Evolutionary conservation across 2,113 vertebrate species (phyloP), one percentile per base, ranked within the genome.

Genomic region (Rhabdornis inornatus): DNA sequence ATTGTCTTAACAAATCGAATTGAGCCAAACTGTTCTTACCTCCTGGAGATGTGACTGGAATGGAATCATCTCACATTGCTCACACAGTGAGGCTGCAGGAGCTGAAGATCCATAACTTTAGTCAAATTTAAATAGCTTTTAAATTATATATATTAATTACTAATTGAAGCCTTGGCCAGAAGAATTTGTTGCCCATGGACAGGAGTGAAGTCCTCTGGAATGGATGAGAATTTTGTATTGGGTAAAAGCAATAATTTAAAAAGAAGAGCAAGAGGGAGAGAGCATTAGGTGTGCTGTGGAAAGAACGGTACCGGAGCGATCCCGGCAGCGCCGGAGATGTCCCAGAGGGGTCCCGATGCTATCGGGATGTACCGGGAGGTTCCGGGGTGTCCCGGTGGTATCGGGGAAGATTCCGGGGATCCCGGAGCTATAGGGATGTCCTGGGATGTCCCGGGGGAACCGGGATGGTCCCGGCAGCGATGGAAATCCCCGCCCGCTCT

Each of bases 231-330:
- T 55, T 95, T 97, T 40, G 47, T 91, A 22, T 59, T 81, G 40
- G 79, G 79, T 47, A 93, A 97, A 87, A 82, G 85, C 60, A 95
- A 6, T 57, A 84, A 69, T 15, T 92, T 91, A 40, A 97, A 97
- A 97, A 92, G 72, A 42, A 61, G 96, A 97, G 88, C 86, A 94
- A 47, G 95, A 96, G 11, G 94, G 88, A 23, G 94, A 65, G 5
- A 10, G 56, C 18, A 91, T 94, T 64, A 80, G 93, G 70, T 50
- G 70, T 42, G n/a, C 92, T 83, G 28, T 91, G 39, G 91, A 87
- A 89, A 87, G 94, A 84, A 52, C 81, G 50, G 98, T 5, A 6
- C 37, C 1, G 1, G 44, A 5, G 31, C 3, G 6, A 9, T 31
- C 44, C 21, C 3, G 9, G 21, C 24, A 20, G 75, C 8, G 5